These are phyloP conservation scores for Thymelicus sylvestris DNA, from an alignment of 2,888 invertebrate genomes.

Conservation along the genomic window DNA sequence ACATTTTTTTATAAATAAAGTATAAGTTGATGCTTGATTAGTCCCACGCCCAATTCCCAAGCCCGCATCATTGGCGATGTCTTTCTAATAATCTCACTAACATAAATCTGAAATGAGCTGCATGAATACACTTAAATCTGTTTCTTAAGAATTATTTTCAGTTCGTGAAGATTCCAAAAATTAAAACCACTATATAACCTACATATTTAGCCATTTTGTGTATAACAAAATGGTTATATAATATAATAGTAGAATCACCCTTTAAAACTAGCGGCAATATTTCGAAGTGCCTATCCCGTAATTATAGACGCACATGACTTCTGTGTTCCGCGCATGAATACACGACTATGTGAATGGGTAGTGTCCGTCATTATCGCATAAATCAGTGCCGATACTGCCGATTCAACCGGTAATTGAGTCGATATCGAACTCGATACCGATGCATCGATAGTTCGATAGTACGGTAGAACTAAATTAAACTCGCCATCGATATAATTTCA, in stretches of 20 bases:
- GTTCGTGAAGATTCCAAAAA: too few relatives aligned
- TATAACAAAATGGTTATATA: too few relatives aligned
- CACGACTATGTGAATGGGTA: slow-evolving; percentile 52
- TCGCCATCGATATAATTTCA: slow-evolving; percentile 63
- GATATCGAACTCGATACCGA: slow-evolving; percentile 51
- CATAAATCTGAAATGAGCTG: too few relatives aligned
- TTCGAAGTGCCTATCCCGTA: slow-evolving; percentile 37
- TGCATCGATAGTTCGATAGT: slow-evolving; percentile 56
- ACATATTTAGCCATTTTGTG: too few relatives aligned
- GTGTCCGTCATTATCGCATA: slow-evolving; percentile 74
- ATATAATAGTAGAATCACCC: slow-evolving; percentile 19
- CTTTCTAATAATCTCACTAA: too few relatives aligned
- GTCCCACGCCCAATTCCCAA: too few relatives aligned
- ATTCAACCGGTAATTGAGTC: slow-evolving; percentile 66
- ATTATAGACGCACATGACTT: slow-evolving; percentile 52
- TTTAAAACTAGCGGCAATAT: slow-evolving; percentile 22
- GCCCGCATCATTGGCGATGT: too few relatives aligned
- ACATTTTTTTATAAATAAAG: too few relatives aligned
- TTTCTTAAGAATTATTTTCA: too few relatives aligned
- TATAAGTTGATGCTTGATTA: too few relatives aligned
- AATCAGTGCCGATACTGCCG: slow-evolving; percentile 67
- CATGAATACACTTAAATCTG: too few relatives aligned
- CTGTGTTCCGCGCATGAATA: slow-evolving; percentile 60
- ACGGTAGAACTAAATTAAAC: slow-evolving; percentile 57
- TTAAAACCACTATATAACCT: too few relatives aligned